Percentiles rank a stretch among this genome's conserved stretches.
phyloP scores from a whole-genome alignment of 2,113 vertebrate species.

The Hystrix cristata region DNA sequence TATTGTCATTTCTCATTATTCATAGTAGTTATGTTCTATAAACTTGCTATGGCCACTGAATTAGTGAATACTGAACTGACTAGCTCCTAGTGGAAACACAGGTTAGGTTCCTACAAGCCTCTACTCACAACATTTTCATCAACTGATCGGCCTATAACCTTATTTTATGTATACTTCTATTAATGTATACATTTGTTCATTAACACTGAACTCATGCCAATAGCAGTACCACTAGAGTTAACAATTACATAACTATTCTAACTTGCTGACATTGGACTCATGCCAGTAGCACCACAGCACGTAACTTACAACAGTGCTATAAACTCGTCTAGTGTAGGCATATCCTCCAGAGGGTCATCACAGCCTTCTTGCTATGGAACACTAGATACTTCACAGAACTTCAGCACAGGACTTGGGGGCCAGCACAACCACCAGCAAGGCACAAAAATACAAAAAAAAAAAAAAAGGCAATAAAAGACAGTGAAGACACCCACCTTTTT shows the following conservation, averaged over 20 bases:
- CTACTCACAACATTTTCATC: not conserved
- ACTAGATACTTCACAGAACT: not conserved
- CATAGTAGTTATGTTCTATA: too few relatives aligned
- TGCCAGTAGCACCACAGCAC: not conserved
- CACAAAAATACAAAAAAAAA: not conserved
- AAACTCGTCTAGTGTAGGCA: fast-evolving
- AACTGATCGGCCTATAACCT: not conserved
- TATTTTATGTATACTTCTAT: not conserved
- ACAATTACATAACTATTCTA: not conserved
- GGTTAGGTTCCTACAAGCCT: not conserved
- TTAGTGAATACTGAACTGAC: not conserved
- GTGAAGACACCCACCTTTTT: not conserved
- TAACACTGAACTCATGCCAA: not conserved
- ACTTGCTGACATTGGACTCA: not conserved
- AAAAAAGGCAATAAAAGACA: not conserved
- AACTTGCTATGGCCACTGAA: not conserved
- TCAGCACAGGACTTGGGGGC: not conserved
- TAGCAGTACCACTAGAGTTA: not conserved
- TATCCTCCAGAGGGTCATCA: not conserved
- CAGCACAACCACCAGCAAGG: not conserved
- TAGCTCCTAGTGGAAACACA: not conserved
- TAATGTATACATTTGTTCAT: not conserved
- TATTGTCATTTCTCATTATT: not conserved
- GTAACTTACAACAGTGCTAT: not conserved
- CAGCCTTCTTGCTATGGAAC: not conserved